Conservation (phyloP, 30 jellyfish, hydroid and myxozoan species). For the Aurelia aurita region DNA sequence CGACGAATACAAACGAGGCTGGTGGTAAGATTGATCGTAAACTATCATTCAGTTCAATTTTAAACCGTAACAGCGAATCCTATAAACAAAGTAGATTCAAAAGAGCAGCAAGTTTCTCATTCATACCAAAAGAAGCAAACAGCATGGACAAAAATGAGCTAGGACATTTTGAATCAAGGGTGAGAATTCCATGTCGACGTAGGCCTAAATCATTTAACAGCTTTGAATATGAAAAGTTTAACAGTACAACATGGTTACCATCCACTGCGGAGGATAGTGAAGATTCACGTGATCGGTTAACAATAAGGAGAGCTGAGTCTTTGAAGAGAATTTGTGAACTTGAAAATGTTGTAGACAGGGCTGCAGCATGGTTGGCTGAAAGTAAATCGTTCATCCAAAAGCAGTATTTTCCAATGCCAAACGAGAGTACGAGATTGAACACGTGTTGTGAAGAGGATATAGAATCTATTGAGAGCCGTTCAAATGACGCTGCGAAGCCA, state of each 20-base stretch:
- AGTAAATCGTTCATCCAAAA: slow-evolving; percentile 37
- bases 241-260: background rate
- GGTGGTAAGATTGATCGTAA: slow-evolving; percentile 39
- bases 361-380: slow-evolving; percentile 68
- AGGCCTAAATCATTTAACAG: slow-evolving; percentile 53
- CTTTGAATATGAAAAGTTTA: slow-evolving; percentile 26
- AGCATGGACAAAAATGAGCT: background rate
- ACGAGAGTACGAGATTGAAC: background rate
- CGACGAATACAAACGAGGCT: background rate
- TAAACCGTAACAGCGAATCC: slow-evolving; percentile 60
- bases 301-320: background rate
- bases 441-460: background rate
- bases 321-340: background rate
- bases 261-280: slow-evolving; percentile 3
- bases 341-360: slow-evolving; percentile 49
- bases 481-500: background rate
- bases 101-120: slow-evolving; percentile 50
- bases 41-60: slow-evolving; percentile 51
- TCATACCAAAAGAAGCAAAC: slow-evolving; percentile 10
- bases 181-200: slow-evolving; percentile 34
- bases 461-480: no score
- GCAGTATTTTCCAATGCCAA: background rate
- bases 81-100: slow-evolving; percentile 46
- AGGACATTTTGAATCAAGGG: slow-evolving; percentile 19
- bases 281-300: background rate